Percentiles rank a stretch among this genome's conserved stretches.
These are phyloP conservation scores for Australoheros facetus DNA, from an alignment of 2,797 vertebrate species.

Conservation along the genomic window DNA sequence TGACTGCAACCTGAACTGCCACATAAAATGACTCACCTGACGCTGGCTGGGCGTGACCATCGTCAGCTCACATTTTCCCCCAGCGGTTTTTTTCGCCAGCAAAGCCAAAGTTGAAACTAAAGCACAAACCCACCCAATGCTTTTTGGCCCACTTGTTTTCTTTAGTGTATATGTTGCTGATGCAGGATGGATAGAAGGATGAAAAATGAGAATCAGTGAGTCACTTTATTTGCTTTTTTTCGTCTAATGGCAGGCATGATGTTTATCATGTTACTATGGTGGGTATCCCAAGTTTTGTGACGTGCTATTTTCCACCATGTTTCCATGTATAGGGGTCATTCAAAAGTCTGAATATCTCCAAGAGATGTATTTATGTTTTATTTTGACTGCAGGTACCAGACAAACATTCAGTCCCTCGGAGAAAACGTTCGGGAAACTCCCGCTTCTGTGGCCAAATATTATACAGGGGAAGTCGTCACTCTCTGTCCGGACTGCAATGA, in stretches of 20 bases:
- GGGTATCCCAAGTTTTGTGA: conserved; percentile 37
- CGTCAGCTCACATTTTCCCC: conserved; percentile 75
- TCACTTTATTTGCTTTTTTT: conserved; percentile 66
- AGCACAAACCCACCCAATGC: conserved; percentile 65
- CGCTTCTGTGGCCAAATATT: conserved; percentile 50
- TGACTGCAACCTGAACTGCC: conserved; percentile 74
- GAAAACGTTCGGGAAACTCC: conserved; percentile 53
- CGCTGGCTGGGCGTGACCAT: conserved; percentile 66
- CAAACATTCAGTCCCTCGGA: conserved; percentile 33
- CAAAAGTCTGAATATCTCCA: conserved; percentile 24
- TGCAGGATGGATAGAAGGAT: conserved; percentile 59
- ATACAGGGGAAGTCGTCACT: conserved; percentile 55
- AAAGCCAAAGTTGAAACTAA: conserved; percentile 68
- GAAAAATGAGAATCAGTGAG: conserved; percentile 70
- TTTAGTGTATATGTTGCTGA: conserved; percentile 70
- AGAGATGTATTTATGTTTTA: conserved; percentile 39
- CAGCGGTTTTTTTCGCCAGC: conserved; percentile 51
- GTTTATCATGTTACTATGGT: conserved; percentile 69
- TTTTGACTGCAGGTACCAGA: conserved; percentile 60
- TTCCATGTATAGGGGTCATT: conserved; percentile 20
- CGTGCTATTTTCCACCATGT: conserved; percentile 44
- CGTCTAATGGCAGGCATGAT: conserved; percentile 38
- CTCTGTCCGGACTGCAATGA: conserved; percentile 61
- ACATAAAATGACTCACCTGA: conserved; percentile 82
- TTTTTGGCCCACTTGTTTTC: conserved; percentile 63